These are phyloP conservation scores for Scopus umbretta DNA, from an alignment of 2,113 vertebrate species.

Conservation along the genomic window DNA sequence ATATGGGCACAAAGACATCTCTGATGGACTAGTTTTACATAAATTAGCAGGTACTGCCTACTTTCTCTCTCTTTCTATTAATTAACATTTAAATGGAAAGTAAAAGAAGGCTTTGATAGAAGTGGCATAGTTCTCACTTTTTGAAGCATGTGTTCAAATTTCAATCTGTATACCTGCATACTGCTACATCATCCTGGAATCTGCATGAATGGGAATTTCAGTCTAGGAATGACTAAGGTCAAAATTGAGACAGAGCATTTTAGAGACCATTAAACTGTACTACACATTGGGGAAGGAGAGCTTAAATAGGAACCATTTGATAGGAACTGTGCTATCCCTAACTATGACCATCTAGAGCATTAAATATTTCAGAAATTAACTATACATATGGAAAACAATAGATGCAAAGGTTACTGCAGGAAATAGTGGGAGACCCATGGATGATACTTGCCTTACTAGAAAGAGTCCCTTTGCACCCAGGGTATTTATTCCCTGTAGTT, in stretches of 20 bases:
- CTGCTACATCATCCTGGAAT: background rate
- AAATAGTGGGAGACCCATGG: background rate
- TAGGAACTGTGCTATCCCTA: background rate
- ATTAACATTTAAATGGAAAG: background rate
- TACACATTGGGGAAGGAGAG: background rate
- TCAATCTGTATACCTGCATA: background rate
- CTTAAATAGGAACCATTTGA: background rate
- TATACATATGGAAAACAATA: background rate
- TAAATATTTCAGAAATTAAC: background rate
- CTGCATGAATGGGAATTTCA: background rate
- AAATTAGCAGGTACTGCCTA: background rate
- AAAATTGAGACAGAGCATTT: background rate
- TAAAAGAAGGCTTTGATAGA: background rate
- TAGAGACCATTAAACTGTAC: background rate
- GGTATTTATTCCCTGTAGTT: background rate
- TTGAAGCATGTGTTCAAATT: background rate
- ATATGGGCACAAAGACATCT: background rate
- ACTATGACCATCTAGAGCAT: background rate
- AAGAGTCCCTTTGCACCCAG: rapidly evolving
- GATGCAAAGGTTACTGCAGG: background rate
- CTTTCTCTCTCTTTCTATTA: background rate
- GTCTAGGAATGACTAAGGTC: background rate
- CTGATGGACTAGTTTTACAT: background rate
- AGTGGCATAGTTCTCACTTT: background rate
- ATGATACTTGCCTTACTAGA: background rate